Evolutionary conservation across 2,888 invertebrate genomes (phyloP).

Genomic region (Ariolimax columbianus): DNA sequence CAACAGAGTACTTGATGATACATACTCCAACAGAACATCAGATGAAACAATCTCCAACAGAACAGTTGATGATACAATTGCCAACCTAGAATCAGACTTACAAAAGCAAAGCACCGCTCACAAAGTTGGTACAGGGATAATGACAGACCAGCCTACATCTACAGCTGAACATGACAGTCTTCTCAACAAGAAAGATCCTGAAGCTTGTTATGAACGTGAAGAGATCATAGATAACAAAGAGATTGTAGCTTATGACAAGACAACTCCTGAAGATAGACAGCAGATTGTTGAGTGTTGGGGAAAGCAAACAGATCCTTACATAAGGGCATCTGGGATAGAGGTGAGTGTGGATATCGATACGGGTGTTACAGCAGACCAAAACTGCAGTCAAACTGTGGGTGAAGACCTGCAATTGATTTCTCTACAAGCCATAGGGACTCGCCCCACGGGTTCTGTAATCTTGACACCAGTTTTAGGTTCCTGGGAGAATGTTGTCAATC

Average conservation of each 20-base stretch:
- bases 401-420: background rate
- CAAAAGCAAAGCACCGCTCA: background rate
- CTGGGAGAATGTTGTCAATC: background rate
- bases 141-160: background rate
- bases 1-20: background rate
- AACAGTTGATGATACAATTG: background rate
- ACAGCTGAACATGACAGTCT: background rate
- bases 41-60: background rate
- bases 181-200: too few relatives aligned
- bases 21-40: background rate
- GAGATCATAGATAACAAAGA: too few relatives aligned
- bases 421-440: background rate
- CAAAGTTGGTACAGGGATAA: background rate
- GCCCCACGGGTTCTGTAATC: background rate
- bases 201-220: too few relatives aligned
- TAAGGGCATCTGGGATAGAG: background rate
- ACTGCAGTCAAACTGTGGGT: background rate
- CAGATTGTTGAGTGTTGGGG: background rate
- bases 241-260: too few relatives aligned
- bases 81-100: background rate
- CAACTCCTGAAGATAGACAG: background rate
- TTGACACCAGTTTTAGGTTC: too few relatives aligned
- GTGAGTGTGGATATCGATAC: background rate
- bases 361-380: background rate
- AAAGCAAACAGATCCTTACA: background rate